Base-by-base conservation (phyloP, 2,113 vertebrate genomes). In the Chamaetylas fuelleborni region DNA sequence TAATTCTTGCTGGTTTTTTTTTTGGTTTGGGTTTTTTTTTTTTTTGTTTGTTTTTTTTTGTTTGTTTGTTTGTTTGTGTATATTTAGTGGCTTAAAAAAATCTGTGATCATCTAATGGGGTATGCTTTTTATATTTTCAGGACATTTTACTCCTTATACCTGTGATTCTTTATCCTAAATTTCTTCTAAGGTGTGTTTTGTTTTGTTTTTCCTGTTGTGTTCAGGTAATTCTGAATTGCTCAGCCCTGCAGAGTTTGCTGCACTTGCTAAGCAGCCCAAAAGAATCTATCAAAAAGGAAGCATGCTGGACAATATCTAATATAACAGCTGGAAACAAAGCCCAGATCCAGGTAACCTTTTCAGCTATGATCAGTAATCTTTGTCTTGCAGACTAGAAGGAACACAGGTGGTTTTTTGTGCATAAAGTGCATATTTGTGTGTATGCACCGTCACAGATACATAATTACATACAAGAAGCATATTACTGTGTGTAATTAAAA, bases 291-390 rank as follows among this genome's bases (percentile, higher is more conserved):
- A 99, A 99, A 97, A 99, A 99, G 87, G 99, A 99, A 96, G 99
- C 99, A 8, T 99, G 99, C 96, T 99, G 99, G 99, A 99, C 99
- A 85, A 99, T 99, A 98, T 99, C 99, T 85, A 99, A 99, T 94
- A 99, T 99, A 96, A 99, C 99, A 34, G 99, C 99, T 92, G 99
- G 99, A 94, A 99, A 99, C 97, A 98, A 99, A 97, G 99, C 99
- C 81, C 99, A 99, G 97, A 99, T 99, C 95, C 99, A 99, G 98
- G 99, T 99, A 97, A 97, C 50, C 43, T 43, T 86, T 73, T 71
- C 92, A 60, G n/a, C 31, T 91, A 26, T 78, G 25, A 54, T 70
- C 51, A 47, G 14, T 81, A 42, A 57, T 58, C 38, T 86, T 94
- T 91, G 42, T 50, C 47, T 54, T 90, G 18, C 40, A 91, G 64